A percentile compares a stretch with the other conserved stretches of the same genome.
Conservation (phyloP, 1,140 invertebrate species). For the Drosophila paulistorum region DNA sequence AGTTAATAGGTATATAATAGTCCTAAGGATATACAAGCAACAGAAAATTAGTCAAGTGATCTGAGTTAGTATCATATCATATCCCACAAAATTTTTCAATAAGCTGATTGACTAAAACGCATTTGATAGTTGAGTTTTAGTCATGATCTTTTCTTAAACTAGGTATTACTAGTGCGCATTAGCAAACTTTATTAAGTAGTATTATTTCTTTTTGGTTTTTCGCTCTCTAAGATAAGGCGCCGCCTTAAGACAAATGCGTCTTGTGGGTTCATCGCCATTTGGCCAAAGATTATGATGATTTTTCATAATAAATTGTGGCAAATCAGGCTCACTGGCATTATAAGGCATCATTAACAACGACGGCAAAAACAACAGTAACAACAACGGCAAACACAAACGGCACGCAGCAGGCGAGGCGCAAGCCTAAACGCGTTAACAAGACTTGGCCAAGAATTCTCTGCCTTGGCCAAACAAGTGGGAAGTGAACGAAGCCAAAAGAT, state of each 20-base stretch:
- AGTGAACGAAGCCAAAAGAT: slow-evolving; percentile 70
- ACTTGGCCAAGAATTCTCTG: slow-evolving; percentile 49
- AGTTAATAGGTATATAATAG: not conserved
- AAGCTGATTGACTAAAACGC: no score
- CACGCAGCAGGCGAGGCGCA: slow-evolving; percentile 60
- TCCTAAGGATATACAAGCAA: not conserved
- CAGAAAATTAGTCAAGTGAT: no score
- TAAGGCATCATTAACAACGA: slow-evolving; percentile 81
- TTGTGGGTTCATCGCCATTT: slow-evolving; percentile 75
- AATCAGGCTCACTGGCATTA: slow-evolving; percentile 81
- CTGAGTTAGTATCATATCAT: no score
- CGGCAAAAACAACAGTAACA: slow-evolving; percentile 40
- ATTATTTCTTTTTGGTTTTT: not conserved
- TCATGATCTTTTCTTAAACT: no score
- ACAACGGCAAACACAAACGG: slow-evolving; percentile 29
- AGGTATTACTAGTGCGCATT: not conserved
- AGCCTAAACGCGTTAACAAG: slow-evolving; percentile 78
- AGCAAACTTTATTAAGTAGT: not conserved
- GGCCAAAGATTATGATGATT: slow-evolving; percentile 71
- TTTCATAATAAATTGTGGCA: slow-evolving; percentile 82
- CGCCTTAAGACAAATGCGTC: slow-evolving; percentile 78
- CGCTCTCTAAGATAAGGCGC: slow-evolving; percentile 61
- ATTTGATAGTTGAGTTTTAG: no score
- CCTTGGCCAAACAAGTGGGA: slow-evolving; percentile 69
- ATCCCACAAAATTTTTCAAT: no score